Base-by-base conservation (phyloP, 2,113 vertebrate genomes). In the Illadopsis cleaveri region DNA sequence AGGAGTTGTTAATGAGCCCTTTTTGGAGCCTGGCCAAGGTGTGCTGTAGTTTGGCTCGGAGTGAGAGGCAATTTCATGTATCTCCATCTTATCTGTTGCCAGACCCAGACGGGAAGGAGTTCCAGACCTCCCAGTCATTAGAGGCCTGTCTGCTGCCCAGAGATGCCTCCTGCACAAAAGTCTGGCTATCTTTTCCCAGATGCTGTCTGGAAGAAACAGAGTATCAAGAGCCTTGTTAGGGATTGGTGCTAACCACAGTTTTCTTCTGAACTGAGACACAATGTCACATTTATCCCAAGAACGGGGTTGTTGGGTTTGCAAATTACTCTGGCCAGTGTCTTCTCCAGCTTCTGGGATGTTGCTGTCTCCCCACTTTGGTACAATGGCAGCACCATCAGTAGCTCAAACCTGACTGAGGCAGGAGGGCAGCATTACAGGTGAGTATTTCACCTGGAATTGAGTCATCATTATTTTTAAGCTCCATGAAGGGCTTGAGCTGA, bases 381-480 rank as follows among this genome's bases (percentile, higher is more conserved):
- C 38, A 37, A 75, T 51, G 40, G 35, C 45, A 16, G 16, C 2
- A 2, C 53, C 48, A n/a, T 25, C 0, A 2, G 50, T 69, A 80
- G 58, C 68, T 73, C 56, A 54, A 71, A 33, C 48, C 71, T 92
- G 82, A 35, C 42, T 65, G 48, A 54, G 88, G 75, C 62, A 62
- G 45, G 82, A 79, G 51, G 35, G 37, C 44, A 82, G 44, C 23
- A 7, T 62, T 60, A 15, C 9, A 6, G 72, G 37, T 76, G 54
- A 81, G 42, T 58, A 40, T 92, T 95, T 89, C 79, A 91, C 50
- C 51, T 77, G 30, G 22, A 86, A 50, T 54, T 90, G 96, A 94
- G 79, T 81, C 82, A 72, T 58, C 56, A 53, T 56, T 70, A 44
- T 83, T 92, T 92, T 83, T 68, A 75, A 86, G 71, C 56, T 73